Conservation (phyloP, 2,113 vertebrate species). For the Sinocyclocheilus anophthalmus region DNA sequence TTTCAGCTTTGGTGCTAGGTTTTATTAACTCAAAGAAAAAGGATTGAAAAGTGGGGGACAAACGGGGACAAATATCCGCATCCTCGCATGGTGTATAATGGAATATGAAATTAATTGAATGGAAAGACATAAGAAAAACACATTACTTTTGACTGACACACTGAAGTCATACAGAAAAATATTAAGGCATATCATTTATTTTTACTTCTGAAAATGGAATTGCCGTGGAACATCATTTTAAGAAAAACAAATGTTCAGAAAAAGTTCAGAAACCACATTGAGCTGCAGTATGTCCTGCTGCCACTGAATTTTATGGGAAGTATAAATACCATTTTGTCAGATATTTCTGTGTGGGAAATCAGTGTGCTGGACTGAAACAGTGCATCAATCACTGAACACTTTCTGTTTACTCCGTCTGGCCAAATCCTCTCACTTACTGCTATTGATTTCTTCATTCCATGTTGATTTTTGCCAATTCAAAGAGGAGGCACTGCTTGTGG, state of each 20-base stretch:
- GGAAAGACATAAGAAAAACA: background rate
- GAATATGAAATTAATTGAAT: too few species aligned
- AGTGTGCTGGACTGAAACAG: background rate
- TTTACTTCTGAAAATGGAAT: background rate
- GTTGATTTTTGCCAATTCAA: constrained; percentile 23
- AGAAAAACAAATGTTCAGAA: background rate
- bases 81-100: too few species aligned
- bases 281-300: background rate
- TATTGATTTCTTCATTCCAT: constrained; percentile 20
- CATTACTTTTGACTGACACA: background rate
- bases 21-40: too few species aligned
- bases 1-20: too few species aligned
- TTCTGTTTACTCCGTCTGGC: background rate
- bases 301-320: constrained; percentile 25
- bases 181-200: background rate
- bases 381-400: background rate
- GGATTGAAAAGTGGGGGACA: too few species aligned
- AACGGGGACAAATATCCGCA: too few species aligned
- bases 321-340: constrained; percentile 31
- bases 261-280: background rate
- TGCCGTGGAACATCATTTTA: background rate
- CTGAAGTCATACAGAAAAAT: background rate
- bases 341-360: constrained; percentile 38
- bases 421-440: constrained; percentile 23
- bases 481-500: background rate